Evolutionary conservation across 1,140 invertebrate genomes (phyloP), one percentile per base, ranked within the genome.

Genomic region (Caerostris darwini): DNA sequence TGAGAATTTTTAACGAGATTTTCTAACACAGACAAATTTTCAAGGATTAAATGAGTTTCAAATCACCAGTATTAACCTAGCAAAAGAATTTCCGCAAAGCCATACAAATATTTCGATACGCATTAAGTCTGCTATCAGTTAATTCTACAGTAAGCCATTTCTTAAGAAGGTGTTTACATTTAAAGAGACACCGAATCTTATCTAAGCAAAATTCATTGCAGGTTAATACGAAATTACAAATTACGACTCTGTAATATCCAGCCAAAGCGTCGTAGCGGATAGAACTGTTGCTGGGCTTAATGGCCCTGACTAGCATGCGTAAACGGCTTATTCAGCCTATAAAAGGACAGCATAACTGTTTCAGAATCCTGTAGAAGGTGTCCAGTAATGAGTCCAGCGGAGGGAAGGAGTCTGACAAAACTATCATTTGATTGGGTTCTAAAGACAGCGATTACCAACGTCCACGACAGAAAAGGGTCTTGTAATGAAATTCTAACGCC

Each of bases 401-500:
- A 87, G 58, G 19, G 56, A 77, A 5, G 14, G 56, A 88, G 85
- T 85, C 77, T 57, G 90, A 69, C 90, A 83, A 57, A 81, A 91
- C 17, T 50, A 86, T 93, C 92, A 14, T 93, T 93, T 93, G 92
- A 93, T 94, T 89, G 92, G 85, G 86, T 89, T 94, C 92, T 94
- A 94, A 94, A 94, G 85, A 86, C 85, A 89, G 86, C 86, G 92
- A 89, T 94, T 94, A 94, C 92, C 59, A 53, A 69, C 67, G 34
- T 81, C 85, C 71, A 61, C 53, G 92, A 89, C 92, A 89, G 91
- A 57, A 86, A 92, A 92, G 91, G 91, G 77, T 92, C 85, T 58
- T 71, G 67, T 94, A 94, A 94, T 94, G 92, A 94, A 94, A 94
- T 94, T 94, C 92, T 94, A 89, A 94, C 92, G 85, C 92, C 92